Conservation (phyloP, 2,888 invertebrate genomes). For the Lumbricus terrestris region DNA sequence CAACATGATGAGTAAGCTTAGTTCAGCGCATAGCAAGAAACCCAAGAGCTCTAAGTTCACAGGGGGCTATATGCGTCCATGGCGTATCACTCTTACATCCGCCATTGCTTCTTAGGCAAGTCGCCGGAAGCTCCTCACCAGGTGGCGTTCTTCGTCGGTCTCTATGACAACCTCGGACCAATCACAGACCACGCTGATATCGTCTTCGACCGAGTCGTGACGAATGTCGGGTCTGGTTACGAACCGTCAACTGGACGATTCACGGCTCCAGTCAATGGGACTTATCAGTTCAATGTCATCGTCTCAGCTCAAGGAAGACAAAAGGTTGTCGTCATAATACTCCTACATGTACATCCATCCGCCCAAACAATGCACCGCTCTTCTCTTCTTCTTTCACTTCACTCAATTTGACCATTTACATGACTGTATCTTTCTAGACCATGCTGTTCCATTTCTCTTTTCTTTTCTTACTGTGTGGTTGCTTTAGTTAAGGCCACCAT, state of each 20-base stretch:
- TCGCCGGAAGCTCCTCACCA: conserved; percentile 41
- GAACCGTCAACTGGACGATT: conserved; percentile 48
- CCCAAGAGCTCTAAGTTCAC: too few species aligned
- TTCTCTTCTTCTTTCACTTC: not conserved
- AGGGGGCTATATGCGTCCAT: not conserved
- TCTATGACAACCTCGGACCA: conserved; percentile 51
- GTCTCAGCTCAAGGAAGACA: conserved; percentile 55
- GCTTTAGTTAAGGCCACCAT: not conserved
- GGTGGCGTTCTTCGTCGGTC: conserved; percentile 55
- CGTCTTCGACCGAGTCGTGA: conserved; percentile 51
- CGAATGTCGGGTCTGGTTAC: conserved; percentile 52
- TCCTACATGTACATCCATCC: too few species aligned
- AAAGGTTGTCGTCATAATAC: conserved; percentile 43
- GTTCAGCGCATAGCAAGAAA: not conserved
- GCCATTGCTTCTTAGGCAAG: conserved; percentile 40
- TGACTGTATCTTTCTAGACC: not conserved
- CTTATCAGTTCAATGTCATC: conserved; percentile 54
- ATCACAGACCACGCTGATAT: conserved; percentile 43
- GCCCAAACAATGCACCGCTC: too few species aligned
- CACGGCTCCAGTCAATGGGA: conserved; percentile 53
- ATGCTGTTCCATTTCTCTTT: not conserved
- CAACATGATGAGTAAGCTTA: not conserved
- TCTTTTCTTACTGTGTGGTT: not conserved
- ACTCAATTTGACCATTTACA: not conserved
- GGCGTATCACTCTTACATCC: not conserved